These are phyloP conservation scores for Euthynnus affinis DNA, from an alignment of 2,797 vertebrate species.

Conservation along the genomic window DNA sequence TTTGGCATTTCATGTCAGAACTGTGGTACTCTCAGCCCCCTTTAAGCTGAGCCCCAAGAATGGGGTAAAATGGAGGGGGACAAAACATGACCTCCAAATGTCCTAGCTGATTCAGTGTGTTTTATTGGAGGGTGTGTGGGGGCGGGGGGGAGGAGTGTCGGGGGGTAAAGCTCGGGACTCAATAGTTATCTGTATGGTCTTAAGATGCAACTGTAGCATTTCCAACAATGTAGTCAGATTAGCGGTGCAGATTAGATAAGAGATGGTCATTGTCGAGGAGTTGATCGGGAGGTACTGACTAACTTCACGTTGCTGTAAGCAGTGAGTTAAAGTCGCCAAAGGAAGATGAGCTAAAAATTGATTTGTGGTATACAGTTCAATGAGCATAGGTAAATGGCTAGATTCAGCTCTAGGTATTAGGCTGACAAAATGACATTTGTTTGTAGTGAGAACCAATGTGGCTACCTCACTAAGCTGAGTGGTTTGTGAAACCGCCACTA, in stretches of 20 bases:
- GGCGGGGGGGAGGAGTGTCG: conserved; percentile 15
- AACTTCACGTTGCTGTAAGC: conserved; percentile 85
- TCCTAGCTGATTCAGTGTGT: conserved; percentile 82
- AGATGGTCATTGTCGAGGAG: conserved; percentile 72
- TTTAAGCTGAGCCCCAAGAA: conserved; percentile 67
- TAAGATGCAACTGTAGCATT: conserved; percentile 88
- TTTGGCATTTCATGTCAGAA: conserved; percentile 78
- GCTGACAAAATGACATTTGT: conserved; percentile 89
- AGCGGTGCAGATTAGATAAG: conserved; percentile 80
- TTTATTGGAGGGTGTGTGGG: conserved; percentile 52
- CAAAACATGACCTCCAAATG: conserved; percentile 76
- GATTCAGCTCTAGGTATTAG: conserved; percentile 78
- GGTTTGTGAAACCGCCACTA: conserved; percentile 96
- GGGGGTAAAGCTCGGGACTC: conserved; percentile 67
- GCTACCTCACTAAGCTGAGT: conserved; percentile 99
- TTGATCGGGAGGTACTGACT: conserved; percentile 68
- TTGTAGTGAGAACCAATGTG: conserved; percentile 97
- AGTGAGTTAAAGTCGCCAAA: conserved; percentile 77
- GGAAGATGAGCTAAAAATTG: conserved; percentile 74
- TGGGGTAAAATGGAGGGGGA: conserved; percentile 47
- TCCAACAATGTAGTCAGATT: conserved; percentile 85
- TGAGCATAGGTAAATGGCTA: conserved; percentile 76
- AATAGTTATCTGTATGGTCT: conserved; percentile 78
- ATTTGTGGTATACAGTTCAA: conserved; percentile 82
- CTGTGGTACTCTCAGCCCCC: conserved; percentile 71